Evolutionary conservation across 1,140 invertebrate species (phyloP), one percentile per base, ranked within the genome.

Genomic region (Psilanteris sp.): DNA sequence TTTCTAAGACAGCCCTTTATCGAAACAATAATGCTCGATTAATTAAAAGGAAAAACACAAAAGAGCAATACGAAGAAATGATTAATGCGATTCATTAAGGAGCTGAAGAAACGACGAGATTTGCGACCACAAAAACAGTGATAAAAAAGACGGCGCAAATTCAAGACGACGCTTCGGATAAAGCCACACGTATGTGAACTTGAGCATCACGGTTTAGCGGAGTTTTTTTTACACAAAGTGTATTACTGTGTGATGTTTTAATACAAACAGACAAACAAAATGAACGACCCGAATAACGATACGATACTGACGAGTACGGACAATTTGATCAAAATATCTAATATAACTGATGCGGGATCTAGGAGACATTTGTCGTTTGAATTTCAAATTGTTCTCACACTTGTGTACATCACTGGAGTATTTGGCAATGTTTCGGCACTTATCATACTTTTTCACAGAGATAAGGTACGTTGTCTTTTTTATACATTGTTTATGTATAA

Each of bases 401-500:
- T 89, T 4, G 88, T 89, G 22, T 93, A 92, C 64, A 57, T 90
- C 2, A 83, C 90, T 2, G 92, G 92, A 7, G 89, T 91, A 9
- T 70, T 90, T 4, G 92, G 91, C 1, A 93, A 93, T 71, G 62
- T 90, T 7, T 87, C 90, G 1, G 91, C 92, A 3, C 79, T 93
- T n/a, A 85, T 88, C 24, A 91, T 92, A 55, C 85, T 93, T 4
- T 89, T 89, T 64, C 88, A 89, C 64, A 80, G 77, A n/a, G 87
- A 89, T 54, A 89, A 88, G 86, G 87, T 88, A 22, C 3, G 16
- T 1, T 41, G 7, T 6, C 8, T 22, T 22, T 13, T 31, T 36
- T 24, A 44, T 1, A 24, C 8, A 2, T 22, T 1, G 13, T 24
- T 34, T 14, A 4, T n/a, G n/a, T n/a, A n/a, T n/a, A n/a, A n/a